Evolutionary conservation across 2,797 vertebrate genomes (phyloP).

Genomic region (Acanthiza pusilla): DNA sequence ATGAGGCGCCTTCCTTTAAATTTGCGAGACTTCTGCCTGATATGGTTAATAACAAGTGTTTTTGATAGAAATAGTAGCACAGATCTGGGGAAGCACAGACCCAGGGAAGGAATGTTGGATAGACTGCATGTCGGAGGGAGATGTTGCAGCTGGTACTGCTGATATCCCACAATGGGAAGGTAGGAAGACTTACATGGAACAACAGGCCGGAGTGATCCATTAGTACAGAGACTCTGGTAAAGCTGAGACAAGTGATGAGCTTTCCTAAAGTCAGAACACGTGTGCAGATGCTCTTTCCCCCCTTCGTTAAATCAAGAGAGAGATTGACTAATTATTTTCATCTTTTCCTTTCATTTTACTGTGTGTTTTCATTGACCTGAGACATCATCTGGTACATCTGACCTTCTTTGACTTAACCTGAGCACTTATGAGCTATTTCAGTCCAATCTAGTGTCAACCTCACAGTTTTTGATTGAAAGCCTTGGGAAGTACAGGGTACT

Average conservation of each 20-base stretch:
- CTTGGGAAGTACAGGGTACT: not conserved
- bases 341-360: not conserved
- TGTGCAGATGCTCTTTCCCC: not conserved
- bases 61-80: not conserved
- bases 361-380: not conserved
- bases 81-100: not conserved
- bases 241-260: not conserved
- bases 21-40: not conserved
- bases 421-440: not conserved
- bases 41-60: not conserved
- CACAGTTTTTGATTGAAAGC: not conserved
- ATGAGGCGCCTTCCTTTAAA: not conserved
- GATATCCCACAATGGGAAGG: accelerated
- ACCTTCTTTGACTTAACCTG: not conserved
- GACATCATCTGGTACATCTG: not conserved
- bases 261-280: accelerated
- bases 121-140: accelerated
- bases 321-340: not conserved
- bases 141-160: not conserved
- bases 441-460: not conserved
- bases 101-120: not conserved
- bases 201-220: not conserved
- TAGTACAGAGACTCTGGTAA: not conserved
- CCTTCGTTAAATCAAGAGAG: not conserved
- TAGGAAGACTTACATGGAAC: not conserved